Conservation (phyloP, 1,140 invertebrate species). For the Neelides sp. region DNA sequence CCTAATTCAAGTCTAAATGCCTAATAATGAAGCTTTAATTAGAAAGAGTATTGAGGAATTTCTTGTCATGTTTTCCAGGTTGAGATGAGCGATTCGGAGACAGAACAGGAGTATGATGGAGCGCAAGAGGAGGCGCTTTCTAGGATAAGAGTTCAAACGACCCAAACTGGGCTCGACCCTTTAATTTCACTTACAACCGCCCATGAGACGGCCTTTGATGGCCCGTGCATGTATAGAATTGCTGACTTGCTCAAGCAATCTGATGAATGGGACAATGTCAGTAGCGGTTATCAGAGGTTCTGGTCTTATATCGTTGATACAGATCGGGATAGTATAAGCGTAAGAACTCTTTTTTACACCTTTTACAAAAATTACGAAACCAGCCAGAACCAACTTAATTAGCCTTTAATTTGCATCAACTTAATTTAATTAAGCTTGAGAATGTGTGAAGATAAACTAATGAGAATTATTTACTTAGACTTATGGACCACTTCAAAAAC, state of each 20-base stretch:
- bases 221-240: slow-evolving; percentile 7
- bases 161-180: too few species aligned
- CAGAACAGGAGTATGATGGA: too few species aligned
- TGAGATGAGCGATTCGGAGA: too few species aligned
- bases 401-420: slow-evolving; percentile 2
- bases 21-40: too few species aligned
- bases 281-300: not conserved
- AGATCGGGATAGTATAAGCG: not conserved
- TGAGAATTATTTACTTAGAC: too few species aligned
- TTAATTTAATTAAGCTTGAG: not conserved
- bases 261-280: not conserved
- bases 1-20: too few species aligned
- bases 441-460: not conserved
- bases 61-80: too few species aligned
- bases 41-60: too few species aligned
- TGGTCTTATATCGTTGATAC: not conserved
- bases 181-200: not conserved
- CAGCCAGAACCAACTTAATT: not conserved
- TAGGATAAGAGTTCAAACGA: too few species aligned
- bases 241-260: slow-evolving; percentile 6
- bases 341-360: not conserved
- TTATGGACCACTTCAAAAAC: too few species aligned
- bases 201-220: not conserved
- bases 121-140: too few species aligned
- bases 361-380: not conserved